These are phyloP conservation scores for Mamestra configurata DNA, from an alignment of 1,140 invertebrate genomes.

Conservation along the genomic window DNA sequence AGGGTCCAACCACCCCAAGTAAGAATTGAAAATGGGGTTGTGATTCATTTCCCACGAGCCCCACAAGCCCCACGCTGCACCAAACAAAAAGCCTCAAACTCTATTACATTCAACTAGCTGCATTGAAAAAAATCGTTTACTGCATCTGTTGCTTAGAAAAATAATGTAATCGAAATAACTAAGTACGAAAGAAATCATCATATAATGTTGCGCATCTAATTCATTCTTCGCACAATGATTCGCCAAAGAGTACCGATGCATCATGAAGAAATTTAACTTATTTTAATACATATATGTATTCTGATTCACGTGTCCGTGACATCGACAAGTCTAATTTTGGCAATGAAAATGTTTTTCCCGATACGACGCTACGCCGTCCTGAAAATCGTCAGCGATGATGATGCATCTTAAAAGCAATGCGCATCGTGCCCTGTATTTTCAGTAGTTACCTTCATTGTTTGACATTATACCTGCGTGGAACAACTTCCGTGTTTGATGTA, in stretches of 20 bases:
- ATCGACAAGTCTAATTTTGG: slow-evolving; percentile 16
- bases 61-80: slow-evolving; percentile 76
- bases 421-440: slow-evolving; percentile 47
- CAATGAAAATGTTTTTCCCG: slow-evolving; percentile 1
- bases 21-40: slow-evolving; percentile 86
- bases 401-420: slow-evolving; percentile 27
- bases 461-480: slow-evolving; percentile 64
- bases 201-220: slow-evolving; percentile 36
- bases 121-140: slow-evolving; percentile 35
- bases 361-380: not conserved
- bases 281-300: slow-evolving; percentile 30
- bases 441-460: slow-evolving; percentile 20
- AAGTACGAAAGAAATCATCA: slow-evolving; percentile 17
- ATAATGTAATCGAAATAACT: not conserved
- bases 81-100: slow-evolving; percentile 74
- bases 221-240: slow-evolving; percentile 47
- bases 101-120: slow-evolving; percentile 66
- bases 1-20: slow-evolving; percentile 74
- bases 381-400: slow-evolving; percentile 27
- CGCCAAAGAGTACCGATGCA: slow-evolving; percentile 9
- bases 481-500: slow-evolving; percentile 80
- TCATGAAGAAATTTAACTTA: not conserved
- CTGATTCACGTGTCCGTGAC: slow-evolving; percentile 24
- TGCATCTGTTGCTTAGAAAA: slow-evolving; percentile 47
- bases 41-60: slow-evolving; percentile 86